Evolutionary conservation across 2,113 vertebrate genomes (phyloP), one percentile per base, ranked within the genome.

Genomic region (Dasyprocta punctata): DNA sequence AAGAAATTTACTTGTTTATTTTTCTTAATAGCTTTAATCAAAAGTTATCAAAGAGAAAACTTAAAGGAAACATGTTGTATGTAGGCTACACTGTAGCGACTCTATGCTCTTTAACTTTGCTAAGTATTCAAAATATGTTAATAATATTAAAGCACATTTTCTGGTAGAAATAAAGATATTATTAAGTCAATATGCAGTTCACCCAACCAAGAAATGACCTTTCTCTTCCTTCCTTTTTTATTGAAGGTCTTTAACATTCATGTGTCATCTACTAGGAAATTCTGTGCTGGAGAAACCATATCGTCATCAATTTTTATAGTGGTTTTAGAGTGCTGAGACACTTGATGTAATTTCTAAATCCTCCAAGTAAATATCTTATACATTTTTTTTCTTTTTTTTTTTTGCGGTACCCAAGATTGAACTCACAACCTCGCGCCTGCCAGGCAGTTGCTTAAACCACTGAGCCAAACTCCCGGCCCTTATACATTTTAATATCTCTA

Each of bases 11-110:
- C 80, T 92, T 80, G 28, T 84, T 92, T 80, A 47, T 90, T 95
- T 94, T 84, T 24, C 47, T 93, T 84, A 78, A 52, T n/a, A 83
- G 38, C 3, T 84, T 80, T 84, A 83, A 58, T 54, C 92, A 90
- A 4, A 94, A 89, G 80, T 80, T 89, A 1, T 91, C 8, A 52
- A 30, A 49, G 60, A 19, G 41, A 87, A 86, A 78, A 63, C 36
- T n/a, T 8, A 11, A n/a, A 89, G 22, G 36, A 54, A 49, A 41
- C 2, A 73, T 78, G 75, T 94, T 58, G 49, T 69, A 28, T 26
- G 8, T 67, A 54, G 91, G n/a, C 49, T 67, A 89, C 3, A 38
- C 54, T 87, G 36, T 71, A 2, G 69, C 56, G 78, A 54, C 63
- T 92, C 3, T 65, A 93, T 82, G 83, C 9, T 87, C 30, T 69